A percentile compares a stretch with the other conserved stretches of the same genome.
phyloP scores from a whole-genome alignment of 2,888 invertebrate species.

The Oasisia sp. region DNA sequence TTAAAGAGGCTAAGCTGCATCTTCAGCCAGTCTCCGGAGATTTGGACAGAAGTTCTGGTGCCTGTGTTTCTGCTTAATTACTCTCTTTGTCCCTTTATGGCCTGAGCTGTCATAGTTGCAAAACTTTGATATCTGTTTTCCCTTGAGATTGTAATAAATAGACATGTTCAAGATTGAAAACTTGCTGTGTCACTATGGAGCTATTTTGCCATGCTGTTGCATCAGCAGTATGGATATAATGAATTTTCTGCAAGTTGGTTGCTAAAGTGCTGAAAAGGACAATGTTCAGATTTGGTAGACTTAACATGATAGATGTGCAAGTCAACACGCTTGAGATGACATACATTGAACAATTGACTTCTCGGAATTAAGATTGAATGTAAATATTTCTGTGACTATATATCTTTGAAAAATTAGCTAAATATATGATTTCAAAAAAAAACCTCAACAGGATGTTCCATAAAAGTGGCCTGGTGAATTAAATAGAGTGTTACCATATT shows the following conservation, averaged over 20 bases:
- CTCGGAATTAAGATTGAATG: neutral
- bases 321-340: neutral
- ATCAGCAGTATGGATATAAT: neutral
- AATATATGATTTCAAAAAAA: neutral
- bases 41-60: neutral
- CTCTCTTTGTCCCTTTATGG: neutral
- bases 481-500: neutral
- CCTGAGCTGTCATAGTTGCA: constrained; percentile 1
- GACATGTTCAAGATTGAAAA: neutral
- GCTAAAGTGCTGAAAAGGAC: neutral
- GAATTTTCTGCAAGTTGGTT: neutral
- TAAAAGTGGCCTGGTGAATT: neutral
- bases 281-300: neutral
- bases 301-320: neutral
- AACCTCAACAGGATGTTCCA: no score
- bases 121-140: neutral
- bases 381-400: neutral
- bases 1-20: neutral
- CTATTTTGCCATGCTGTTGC: neutral
- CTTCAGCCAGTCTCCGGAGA: neutral
- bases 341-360: neutral
- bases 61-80: neutral
- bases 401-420: neutral
- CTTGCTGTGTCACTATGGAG: neutral
- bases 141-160: neutral